Evolutionary conservation across 1,140 invertebrate genomes (phyloP).

Genomic region (Drosophila paulistorum): DNA sequence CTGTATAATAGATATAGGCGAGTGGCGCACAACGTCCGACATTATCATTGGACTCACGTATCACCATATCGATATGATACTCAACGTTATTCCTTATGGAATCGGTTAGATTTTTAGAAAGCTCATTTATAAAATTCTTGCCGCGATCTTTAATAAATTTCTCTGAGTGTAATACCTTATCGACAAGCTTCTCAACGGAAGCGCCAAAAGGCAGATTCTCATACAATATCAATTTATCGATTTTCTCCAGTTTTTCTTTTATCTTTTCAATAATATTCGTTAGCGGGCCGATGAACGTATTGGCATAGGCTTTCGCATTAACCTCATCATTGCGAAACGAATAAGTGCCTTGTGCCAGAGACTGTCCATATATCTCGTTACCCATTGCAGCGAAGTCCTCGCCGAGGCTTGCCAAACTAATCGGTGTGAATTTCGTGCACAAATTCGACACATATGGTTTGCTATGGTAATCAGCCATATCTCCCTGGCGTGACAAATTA

Average conservation of each 20-base stretch:
- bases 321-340: slow-evolving; percentile 83
- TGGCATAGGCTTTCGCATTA: slow-evolving; percentile 85
- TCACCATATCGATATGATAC: slow-evolving; percentile 87
- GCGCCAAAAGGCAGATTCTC: slow-evolving; percentile 89
- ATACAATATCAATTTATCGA: slow-evolving; percentile 86
- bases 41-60: slow-evolving; percentile 84
- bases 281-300: slow-evolving; percentile 86
- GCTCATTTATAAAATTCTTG: slow-evolving; percentile 86
- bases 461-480: slow-evolving; percentile 80
- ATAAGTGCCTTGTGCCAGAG: slow-evolving; percentile 27
- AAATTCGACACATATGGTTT: slow-evolving; percentile 58
- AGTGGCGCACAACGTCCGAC: slow-evolving; percentile 92
- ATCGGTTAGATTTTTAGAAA: slow-evolving; percentile 78
- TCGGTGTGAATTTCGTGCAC: neutral
- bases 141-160: slow-evolving; percentile 87
- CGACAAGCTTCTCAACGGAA: slow-evolving; percentile 87
- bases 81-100: slow-evolving; percentile 85
- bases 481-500: slow-evolving; percentile 84
- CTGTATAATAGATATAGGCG: slow-evolving; percentile 89
- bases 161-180: slow-evolving; percentile 88
- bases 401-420: slow-evolving; percentile 80
- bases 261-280: slow-evolving; percentile 84
- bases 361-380: slow-evolving; percentile 8
- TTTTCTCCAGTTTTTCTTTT: slow-evolving; percentile 83
- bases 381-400: slow-evolving; percentile 83